Evolutionary conservation across 2,113 vertebrate genomes (phyloP).

Genomic region (Rhodinocichla rosea): DNA sequence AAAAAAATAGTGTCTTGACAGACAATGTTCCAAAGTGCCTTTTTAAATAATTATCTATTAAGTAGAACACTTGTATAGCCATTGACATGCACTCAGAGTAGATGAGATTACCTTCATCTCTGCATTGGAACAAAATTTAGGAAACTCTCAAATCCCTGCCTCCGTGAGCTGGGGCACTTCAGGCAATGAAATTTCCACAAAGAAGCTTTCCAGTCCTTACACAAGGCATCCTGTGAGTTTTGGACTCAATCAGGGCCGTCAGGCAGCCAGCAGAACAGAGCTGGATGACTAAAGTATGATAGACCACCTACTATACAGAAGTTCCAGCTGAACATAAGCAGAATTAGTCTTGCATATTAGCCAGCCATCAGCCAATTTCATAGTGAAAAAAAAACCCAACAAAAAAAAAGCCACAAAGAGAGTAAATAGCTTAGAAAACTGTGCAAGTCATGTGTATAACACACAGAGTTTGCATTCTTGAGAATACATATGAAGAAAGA

Average conservation of each 20-base stretch:
- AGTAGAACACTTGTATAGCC: not conserved
- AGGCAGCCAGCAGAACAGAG: not conserved
- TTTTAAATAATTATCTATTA: not conserved
- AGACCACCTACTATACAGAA: not conserved
- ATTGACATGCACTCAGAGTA: fast-evolving
- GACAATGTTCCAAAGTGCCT: not conserved
- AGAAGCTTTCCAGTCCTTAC: not conserved
- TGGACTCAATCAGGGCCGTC: not conserved
- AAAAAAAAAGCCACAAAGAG: not conserved
- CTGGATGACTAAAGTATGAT: not conserved
- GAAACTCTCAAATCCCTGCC: not conserved
- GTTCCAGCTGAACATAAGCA: not conserved
- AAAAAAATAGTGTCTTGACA: too few species aligned
- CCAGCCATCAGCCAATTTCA: not conserved
- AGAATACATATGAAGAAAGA: not conserved
- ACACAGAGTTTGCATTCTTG: not conserved
- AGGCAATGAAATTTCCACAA: not conserved
- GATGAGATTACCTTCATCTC: not conserved
- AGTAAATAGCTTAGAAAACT: not conserved
- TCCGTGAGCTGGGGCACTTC: not conserved
- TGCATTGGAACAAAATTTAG: not conserved
- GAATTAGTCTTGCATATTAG: not conserved
- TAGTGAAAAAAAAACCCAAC: not conserved
- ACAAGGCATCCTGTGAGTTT: not conserved
- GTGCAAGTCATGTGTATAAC: not conserved